A percentile compares a stretch with the other conserved stretches of the same genome.
Evolutionary conservation across 2,113 vertebrate species (phyloP).

Genomic region (Arothron firmamentum): DNA sequence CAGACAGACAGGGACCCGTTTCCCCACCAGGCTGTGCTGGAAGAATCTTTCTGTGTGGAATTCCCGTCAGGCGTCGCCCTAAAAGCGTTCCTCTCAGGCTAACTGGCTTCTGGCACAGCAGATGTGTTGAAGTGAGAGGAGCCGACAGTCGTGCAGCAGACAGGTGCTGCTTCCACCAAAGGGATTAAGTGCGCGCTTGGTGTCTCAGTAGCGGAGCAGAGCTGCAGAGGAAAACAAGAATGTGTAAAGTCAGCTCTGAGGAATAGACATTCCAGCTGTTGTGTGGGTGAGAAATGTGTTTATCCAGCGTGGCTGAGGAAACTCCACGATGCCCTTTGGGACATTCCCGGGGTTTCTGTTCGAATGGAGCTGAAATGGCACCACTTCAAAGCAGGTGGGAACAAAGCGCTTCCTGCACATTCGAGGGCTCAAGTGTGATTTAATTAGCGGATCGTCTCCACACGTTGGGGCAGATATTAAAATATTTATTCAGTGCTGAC

Average conservation of each 20-base stretch:
- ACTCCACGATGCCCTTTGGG: slow-evolving; percentile 34
- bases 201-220: slow-evolving; percentile 18
- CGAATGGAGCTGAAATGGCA: slow-evolving; percentile 16
- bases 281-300: slow-evolving; percentile 27
- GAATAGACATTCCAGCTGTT: slow-evolving; percentile 25
- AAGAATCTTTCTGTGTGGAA: too few species aligned
- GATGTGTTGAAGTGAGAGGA: slow-evolving; percentile 26
- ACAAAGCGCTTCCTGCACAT: slow-evolving; percentile 7
- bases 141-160: slow-evolving; percentile 7
- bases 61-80: too few species aligned
- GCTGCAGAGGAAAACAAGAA: slow-evolving; percentile 4
- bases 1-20: too few species aligned
- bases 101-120: neutral
- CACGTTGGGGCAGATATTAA: neutral
- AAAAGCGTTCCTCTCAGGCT: too few species aligned
- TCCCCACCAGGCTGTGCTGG: too few species aligned
- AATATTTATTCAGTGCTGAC: too few species aligned
- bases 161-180: slow-evolving; percentile 29
- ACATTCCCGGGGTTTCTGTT: slow-evolving; percentile 42
- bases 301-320: slow-evolving; percentile 25
- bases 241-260: slow-evolving; percentile 8
- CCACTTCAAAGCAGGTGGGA: slow-evolving; percentile 8
- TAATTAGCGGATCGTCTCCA: neutral
- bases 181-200: slow-evolving; percentile 17
- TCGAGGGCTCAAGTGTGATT: too few species aligned